These are phyloP conservation scores for Lacanobia wlatinum DNA, from an alignment of 2,888 invertebrate species.

Conservation along the genomic window DNA sequence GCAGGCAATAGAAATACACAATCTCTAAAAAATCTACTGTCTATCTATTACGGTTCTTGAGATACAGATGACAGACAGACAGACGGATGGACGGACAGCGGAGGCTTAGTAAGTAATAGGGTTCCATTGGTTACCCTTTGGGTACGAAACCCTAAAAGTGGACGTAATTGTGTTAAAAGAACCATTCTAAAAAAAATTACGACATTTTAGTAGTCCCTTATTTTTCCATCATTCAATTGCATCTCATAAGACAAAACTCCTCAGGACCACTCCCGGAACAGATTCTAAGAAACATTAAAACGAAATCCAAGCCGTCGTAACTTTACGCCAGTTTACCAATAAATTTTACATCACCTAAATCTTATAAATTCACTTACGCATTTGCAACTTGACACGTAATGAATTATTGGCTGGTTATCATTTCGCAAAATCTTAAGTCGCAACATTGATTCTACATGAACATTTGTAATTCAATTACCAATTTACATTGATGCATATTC, in stretches of 20 bases:
- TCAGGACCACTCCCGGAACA: neutral
- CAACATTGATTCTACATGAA: constrained; percentile 36
- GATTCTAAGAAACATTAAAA: constrained; percentile 12
- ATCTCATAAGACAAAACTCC: neutral
- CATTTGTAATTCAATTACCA: constrained; percentile 50
- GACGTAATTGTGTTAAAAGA: no score
- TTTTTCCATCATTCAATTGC: neutral
- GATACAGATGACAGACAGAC: no score
- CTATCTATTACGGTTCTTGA: no score
- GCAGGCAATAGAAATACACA: no score
- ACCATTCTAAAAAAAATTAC: no score
- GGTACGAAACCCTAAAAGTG: no score
- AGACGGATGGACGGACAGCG: no score
- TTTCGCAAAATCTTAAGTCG: constrained; percentile 40
- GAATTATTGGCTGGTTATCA: constrained; percentile 38
- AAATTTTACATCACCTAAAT: constrained; percentile 32
- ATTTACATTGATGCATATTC: constrained; percentile 36
- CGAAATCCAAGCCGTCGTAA: constrained; percentile 27
- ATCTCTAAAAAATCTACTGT: no score
- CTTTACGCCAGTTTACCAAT: constrained; percentile 17
- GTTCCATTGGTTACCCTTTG: no score
- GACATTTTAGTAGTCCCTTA: neutral
- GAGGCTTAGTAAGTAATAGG: no score
- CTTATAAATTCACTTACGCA: constrained; percentile 36
- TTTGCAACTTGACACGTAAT: constrained; percentile 35